Evolutionary conservation across 2,113 vertebrate species (phyloP).

Genomic region (Puffinus mauretanicus): DNA sequence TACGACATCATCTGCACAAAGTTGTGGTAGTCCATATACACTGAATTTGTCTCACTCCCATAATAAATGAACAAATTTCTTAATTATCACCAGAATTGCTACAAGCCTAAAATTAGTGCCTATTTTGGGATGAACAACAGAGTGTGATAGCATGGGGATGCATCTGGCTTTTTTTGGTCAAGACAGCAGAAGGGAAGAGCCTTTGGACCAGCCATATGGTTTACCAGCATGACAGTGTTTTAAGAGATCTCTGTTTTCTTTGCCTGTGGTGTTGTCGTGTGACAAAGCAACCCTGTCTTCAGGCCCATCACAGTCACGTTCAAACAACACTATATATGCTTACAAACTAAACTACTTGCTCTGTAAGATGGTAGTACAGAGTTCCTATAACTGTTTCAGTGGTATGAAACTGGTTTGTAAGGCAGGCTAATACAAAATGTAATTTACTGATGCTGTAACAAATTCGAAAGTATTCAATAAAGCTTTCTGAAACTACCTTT

Average conservation of each 20-base stretch:
- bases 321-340: not conserved
- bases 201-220: not conserved
- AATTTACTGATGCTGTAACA: not conserved
- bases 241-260: not conserved
- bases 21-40: not conserved
- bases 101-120: not conserved
- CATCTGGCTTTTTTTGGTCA: not conserved
- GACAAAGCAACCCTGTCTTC: not conserved
- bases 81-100: not conserved
- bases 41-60: not conserved
- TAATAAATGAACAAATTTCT: not conserved
- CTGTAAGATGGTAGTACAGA: not conserved
- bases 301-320: not conserved
- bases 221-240: not conserved
- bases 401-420: not conserved
- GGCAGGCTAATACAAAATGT: not conserved
- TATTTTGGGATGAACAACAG: not conserved
- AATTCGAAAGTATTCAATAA: conserved; percentile 19
- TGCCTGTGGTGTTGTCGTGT: not conserved
- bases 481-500: not conserved
- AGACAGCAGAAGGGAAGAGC: not conserved
- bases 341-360: not conserved
- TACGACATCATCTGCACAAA: not conserved
- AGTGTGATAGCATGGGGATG: not conserved
- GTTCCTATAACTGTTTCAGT: not conserved